Base-by-base conservation (phyloP, 2,797 vertebrate species). In the Crypturellus tataupa region DNA sequence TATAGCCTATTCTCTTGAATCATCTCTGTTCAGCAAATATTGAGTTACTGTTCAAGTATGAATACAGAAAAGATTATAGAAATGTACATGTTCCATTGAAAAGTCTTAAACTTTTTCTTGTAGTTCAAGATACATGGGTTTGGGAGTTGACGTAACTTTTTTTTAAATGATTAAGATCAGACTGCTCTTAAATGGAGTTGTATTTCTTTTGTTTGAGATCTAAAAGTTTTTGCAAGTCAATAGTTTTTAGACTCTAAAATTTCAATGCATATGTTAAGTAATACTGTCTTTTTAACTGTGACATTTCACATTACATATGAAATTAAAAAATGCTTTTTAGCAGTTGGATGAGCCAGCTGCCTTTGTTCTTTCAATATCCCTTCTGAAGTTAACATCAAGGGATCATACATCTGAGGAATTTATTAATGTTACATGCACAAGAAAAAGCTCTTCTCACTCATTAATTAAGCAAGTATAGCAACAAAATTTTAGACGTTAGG, bases 381-480 rank as follows among this genome's bases (percentile, higher is more conserved):
- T 85, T 83, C 55, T 76, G 70, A 92, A 69, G 35, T 24, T 81
- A 31, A 44, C 35, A 84, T 91, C 56, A 93, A 84, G 80, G 31
- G 19, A 67, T 70, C 17, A 31, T 59, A 69, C 12, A 72, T 84
- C 73, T 84, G 35, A 94, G 58, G 27, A 93, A 70, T 70, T 69
- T 81, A 81, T 88, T 77, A 78, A 80, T 58, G 23, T 27, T 85
- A 72, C 42, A 63, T 18, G 16, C 3, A 76, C 69, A 91, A 88
- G 6, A 69, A 46, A 83, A 94, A 91, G n/a, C 3, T 33, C 10
- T 17, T 69, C 40, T 83, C 9, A 55, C 6, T 69, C 42, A 70
- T 90, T 76, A 93, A 92, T 82, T 87, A 91, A 69, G 23, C 12
- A 64, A 46, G 23, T 16, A 16, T 23, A 13, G 62, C 78, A 31